A percentile compares a stretch with the other conserved stretches of the same genome.
phyloP scores from a whole-genome alignment of 2,888 invertebrate genomes.

The Caenorhabditis drosophilae region DNA sequence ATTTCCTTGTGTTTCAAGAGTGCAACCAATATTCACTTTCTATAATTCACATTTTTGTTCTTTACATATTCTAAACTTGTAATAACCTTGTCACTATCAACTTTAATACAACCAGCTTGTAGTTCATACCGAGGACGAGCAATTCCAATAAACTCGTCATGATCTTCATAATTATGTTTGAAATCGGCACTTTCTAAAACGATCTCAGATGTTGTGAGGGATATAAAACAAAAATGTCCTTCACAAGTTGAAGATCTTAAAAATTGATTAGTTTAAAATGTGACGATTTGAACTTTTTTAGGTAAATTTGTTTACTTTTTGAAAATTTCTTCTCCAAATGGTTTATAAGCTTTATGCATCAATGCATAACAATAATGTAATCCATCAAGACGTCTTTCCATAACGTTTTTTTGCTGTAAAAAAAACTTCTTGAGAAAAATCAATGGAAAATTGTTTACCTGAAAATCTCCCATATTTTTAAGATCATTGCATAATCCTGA shows the following conservation, averaged over 20 bases:
- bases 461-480: slow-evolving; percentile 56
- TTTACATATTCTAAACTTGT: not conserved
- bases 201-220: slow-evolving; percentile 63
- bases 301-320: slow-evolving; percentile 49
- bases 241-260: slow-evolving; percentile 66
- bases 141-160: slow-evolving; percentile 56
- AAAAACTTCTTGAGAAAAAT: not conserved
- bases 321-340: slow-evolving; percentile 63
- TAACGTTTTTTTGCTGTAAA: slow-evolving; percentile 56
- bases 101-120: slow-evolving; percentile 66
- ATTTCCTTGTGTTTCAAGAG: slow-evolving; percentile 61
- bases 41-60: slow-evolving; percentile 42
- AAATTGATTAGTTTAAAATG: slow-evolving; percentile 2
- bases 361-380: slow-evolving; percentile 66
- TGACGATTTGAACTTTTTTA: not conserved
- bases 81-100: slow-evolving; percentile 62
- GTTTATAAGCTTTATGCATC: slow-evolving; percentile 56
- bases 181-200: slow-evolving; percentile 61
- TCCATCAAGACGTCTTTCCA: slow-evolving; percentile 53
- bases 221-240: slow-evolving; percentile 67
- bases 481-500: slow-evolving; percentile 63
- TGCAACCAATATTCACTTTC: slow-evolving; percentile 64
- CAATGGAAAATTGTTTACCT: slow-evolving; percentile 30
- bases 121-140: slow-evolving; percentile 58
- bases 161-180: slow-evolving; percentile 56